These are phyloP conservation scores for Nannoperca australis DNA, from an alignment of 2,797 vertebrate genomes.

Conservation along the genomic window DNA sequence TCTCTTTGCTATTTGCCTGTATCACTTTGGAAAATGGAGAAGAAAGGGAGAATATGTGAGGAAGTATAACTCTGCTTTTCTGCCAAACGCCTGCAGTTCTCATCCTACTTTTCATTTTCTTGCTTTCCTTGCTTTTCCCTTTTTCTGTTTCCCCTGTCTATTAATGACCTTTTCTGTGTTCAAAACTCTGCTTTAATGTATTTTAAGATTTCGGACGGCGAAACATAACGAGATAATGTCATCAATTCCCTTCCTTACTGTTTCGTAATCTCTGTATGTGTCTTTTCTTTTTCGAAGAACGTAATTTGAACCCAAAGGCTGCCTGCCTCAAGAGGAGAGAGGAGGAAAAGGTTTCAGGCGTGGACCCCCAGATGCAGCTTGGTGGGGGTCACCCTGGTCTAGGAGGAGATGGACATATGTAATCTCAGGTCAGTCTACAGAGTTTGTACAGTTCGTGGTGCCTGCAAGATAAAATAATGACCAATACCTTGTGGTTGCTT, in stretches of 20 bases:
- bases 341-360: conserved; percentile 96
- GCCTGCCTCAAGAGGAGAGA: conserved; percentile 99
- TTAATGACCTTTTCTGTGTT: conserved; percentile 20
- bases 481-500: neutral
- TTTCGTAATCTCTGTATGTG: conserved; percentile 19
- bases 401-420: conserved; percentile 93
- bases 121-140: conserved; percentile 38
- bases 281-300: conserved; percentile 85
- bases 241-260: neutral
- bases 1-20: conserved; percentile 48
- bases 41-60: conserved; percentile 61
- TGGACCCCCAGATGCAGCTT: conserved; percentile 94
- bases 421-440: conserved; percentile 76
- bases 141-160: conserved; percentile 22
- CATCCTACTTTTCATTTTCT: conserved; percentile 50
- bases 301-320: conserved; percentile 98
- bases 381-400: conserved; percentile 91
- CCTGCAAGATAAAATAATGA: neutral
- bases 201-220: neutral
- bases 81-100: conserved; percentile 65
- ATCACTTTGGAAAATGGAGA: conserved; percentile 39
- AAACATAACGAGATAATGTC: neutral
- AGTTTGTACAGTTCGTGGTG: neutral
- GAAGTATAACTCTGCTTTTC: conserved; percentile 70
- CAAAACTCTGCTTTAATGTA: conserved; percentile 15